Evolutionary conservation across 2,888 invertebrate species (phyloP), one percentile per base, ranked within the genome.

Genomic region (Aquatica leii): DNA sequence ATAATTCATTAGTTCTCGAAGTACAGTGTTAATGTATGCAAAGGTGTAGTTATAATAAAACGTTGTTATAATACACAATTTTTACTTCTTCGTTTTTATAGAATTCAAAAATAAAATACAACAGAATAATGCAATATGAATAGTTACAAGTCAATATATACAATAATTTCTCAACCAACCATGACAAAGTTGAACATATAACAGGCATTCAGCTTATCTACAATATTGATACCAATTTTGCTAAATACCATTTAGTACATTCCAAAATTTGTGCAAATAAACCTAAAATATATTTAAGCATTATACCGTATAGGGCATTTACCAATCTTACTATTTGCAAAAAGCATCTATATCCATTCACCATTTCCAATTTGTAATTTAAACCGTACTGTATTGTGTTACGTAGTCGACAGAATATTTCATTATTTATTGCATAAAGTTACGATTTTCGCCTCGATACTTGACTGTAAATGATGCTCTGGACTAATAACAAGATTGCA

Each of bases 61-160:
- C 46, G 11, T 5, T 18, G 14, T n/a, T 48, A 82, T 84, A 83
- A 82, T 83, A 84, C 84, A 84, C 82, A 83, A 82, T 82, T 82
- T 83, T 83, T 83, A 81, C 81, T 82, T 43, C 80, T 46, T 46
- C 15, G 43, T 77, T 81, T 82, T 63, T 80, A 81, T 80, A 81
- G 80, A 82, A 82, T 81, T 78, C 81, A 81, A 80, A 83, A 83
- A 81, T 80, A 76, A 81, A 82, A 79, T 80, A 81, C 80, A 81
- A 82, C 81, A 82, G 73, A 82, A 82, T 80, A 80, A 80, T 82
- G 82, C 82, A 82, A 82, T 83, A 82, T 82, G 82, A 83, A 83
- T 81, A 83, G 81, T 83, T 83, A 83, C 83, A 83, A 82, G 79
- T 83, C 76, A 64, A 74, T 77, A 84, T 84, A 79, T 84, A 84